phyloP scores from a whole-genome alignment of 1,140 invertebrate species.

The Apis mellifera region DNA sequence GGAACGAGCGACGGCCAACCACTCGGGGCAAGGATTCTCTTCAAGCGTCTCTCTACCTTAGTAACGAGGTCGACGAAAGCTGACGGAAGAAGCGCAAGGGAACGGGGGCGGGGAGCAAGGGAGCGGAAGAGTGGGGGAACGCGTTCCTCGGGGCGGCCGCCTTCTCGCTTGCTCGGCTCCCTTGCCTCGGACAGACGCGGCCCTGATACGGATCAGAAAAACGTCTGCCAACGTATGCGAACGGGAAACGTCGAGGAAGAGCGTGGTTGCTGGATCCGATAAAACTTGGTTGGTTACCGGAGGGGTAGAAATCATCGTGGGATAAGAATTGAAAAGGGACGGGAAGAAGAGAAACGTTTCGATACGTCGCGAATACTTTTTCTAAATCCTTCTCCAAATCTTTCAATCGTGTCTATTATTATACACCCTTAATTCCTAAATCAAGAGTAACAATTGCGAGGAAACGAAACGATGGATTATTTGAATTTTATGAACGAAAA shows the following conservation, averaged over 20 bases:
- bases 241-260: not conserved
- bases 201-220: constrained; percentile 11
- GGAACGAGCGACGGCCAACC: constrained; percentile 18
- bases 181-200: constrained; percentile 12
- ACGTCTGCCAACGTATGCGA: not conserved
- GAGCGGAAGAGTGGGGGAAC: constrained; percentile 39
- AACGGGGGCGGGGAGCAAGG: constrained; percentile 27
- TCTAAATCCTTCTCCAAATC: too few relatives aligned
- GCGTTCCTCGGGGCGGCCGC: constrained; percentile 14
- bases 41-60: constrained; percentile 51
- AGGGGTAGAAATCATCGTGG: not conserved
- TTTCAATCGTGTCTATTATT: too few relatives aligned
- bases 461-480: too few relatives aligned
- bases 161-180: not conserved
- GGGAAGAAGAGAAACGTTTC: too few relatives aligned
- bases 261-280: not conserved
- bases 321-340: not conserved
- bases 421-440: too few relatives aligned
- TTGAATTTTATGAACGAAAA: too few relatives aligned
- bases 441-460: too few relatives aligned
- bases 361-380: too few relatives aligned
- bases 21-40: constrained; percentile 40
- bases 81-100: constrained; percentile 34
- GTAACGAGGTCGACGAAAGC: constrained; percentile 62
- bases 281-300: not conserved